These are phyloP conservation scores for Phyllotreta striolata DNA, from an alignment of 2,888 invertebrate species.

Conservation along the genomic window DNA sequence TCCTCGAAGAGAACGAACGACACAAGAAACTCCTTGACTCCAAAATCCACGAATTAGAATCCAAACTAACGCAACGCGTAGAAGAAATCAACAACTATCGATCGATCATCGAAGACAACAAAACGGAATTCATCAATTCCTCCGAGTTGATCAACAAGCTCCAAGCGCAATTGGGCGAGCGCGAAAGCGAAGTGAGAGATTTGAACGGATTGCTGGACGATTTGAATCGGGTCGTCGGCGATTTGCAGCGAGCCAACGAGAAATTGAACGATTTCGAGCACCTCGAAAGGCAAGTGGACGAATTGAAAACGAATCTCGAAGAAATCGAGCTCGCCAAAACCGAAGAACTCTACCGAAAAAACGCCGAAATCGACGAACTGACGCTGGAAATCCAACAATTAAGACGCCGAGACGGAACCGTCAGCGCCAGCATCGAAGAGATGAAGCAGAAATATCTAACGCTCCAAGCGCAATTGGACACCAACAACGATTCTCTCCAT, in stretches of 20 bases:
- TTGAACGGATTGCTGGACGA: conserved; percentile 64
- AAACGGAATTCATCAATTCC: conserved; percentile 54
- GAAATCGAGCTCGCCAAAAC: conserved; percentile 63
- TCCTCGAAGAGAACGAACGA: conserved; percentile 51
- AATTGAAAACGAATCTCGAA: conserved; percentile 65
- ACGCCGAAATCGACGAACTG: conserved; percentile 62
- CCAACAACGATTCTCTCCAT: conserved; percentile 53
- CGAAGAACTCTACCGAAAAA: conserved; percentile 58
- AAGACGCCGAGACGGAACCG: conserved; percentile 60
- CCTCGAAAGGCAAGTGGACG: conserved; percentile 66
- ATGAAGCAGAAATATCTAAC: conserved; percentile 57
- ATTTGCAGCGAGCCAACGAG: conserved; percentile 64
- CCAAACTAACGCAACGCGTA: conserved; percentile 47
- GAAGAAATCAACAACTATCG: conserved; percentile 55
- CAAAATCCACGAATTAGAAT: conserved; percentile 50
- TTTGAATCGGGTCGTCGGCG: conserved; percentile 62
- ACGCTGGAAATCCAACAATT: conserved; percentile 54
- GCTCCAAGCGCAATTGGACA: conserved; percentile 56
- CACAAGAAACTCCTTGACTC: conserved; percentile 45
- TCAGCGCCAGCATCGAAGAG: conserved; percentile 55
- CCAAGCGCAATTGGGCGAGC: conserved; percentile 50
- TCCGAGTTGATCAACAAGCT: conserved; percentile 51
- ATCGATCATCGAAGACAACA: conserved; percentile 54
- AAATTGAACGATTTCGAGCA: conserved; percentile 60
- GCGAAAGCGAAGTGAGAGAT: conserved; percentile 48